A percentile compares a stretch with the other conserved stretches of the same genome.
These are phyloP conservation scores for Chelonia mydas DNA, from an alignment of 2,797 vertebrate genomes.

Conservation along the genomic window DNA sequence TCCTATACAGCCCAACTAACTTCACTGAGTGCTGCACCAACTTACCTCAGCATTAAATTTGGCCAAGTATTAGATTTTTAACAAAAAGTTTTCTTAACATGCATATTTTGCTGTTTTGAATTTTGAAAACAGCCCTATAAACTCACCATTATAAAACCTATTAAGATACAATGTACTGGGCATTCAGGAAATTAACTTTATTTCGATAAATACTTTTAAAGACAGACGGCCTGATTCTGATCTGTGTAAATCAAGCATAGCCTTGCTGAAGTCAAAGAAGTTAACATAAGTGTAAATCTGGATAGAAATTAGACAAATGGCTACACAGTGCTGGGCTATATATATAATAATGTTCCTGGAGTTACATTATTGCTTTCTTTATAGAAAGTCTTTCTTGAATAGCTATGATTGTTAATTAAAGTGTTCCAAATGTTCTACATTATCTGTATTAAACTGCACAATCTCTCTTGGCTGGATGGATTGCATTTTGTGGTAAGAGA, in stretches of 20 bases:
- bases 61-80: not conserved
- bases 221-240: not conserved
- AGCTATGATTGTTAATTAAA: not conserved
- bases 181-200: slow-evolving; percentile 42
- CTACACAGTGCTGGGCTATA: not conserved
- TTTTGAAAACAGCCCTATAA: slow-evolving; percentile 32
- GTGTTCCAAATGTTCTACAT: not conserved
- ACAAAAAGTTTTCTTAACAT: slow-evolving; percentile 36
- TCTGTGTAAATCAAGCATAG: not conserved
- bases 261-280: not conserved
- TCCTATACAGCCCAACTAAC: not conserved
- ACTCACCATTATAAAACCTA: slow-evolving; percentile 19
- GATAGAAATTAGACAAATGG: not conserved
- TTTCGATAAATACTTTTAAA: slow-evolving; percentile 14
- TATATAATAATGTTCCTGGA: not conserved
- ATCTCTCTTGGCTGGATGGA: not conserved
- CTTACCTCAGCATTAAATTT: not conserved
- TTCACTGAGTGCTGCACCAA: not conserved
- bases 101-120: slow-evolving; percentile 26
- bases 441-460: slow-evolving; percentile 1
- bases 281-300: not conserved
- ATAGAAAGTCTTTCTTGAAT: slow-evolving; percentile 13
- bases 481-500: slow-evolving; percentile 8
- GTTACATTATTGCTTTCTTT: not conserved
- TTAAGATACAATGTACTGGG: slow-evolving; percentile 44